A percentile compares a stretch with the other conserved stretches of the same genome.
These are phyloP conservation scores for Etheostoma spectabile DNA, from an alignment of 2,113 vertebrate genomes.

Conservation along the genomic window DNA sequence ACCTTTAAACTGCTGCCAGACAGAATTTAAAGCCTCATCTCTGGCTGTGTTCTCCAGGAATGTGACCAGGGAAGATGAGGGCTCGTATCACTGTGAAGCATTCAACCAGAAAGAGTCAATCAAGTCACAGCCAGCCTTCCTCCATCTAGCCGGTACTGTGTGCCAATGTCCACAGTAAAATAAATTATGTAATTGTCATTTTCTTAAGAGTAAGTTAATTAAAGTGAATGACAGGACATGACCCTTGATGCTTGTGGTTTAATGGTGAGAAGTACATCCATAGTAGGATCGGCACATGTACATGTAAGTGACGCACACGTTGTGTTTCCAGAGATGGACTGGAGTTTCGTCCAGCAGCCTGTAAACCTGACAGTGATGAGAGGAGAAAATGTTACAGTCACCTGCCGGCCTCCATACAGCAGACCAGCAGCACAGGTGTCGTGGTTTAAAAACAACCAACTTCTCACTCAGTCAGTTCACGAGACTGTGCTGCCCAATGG, in stretches of 20 bases:
- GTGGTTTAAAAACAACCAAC: conserved; percentile 83
- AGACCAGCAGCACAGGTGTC: conserved; percentile 74
- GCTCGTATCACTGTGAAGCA: conserved; percentile 83
- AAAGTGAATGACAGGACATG: not conserved
- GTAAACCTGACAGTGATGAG: conserved; percentile 70
- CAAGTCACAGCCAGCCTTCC: conserved; percentile 75
- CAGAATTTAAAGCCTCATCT: conserved; percentile 5
- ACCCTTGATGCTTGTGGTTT: not conserved
- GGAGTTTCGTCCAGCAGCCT: conserved; percentile 81
- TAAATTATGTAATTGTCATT: not conserved
- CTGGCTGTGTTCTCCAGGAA: conserved; percentile 70
- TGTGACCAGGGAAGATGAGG: conserved; percentile 79
- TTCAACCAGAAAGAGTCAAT: conserved; percentile 72
- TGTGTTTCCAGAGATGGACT: conserved; percentile 79
- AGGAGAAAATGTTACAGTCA: conserved; percentile 71
- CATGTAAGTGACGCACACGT: not conserved
- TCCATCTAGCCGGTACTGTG: conserved; percentile 79
- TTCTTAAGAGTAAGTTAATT: not conserved
- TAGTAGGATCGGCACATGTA: not conserved
- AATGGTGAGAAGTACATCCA: not conserved
- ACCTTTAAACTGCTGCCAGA: not conserved
- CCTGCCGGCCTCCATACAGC: conserved; percentile 81
- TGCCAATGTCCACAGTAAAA: not conserved
- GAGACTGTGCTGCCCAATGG: conserved; percentile 65
- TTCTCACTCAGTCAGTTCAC: conserved; percentile 49